Percentiles rank a stretch among this genome's conserved stretches.
These are phyloP conservation scores for Ephestia elutella DNA, from an alignment of 1,140 invertebrate species.

Conservation along the genomic window DNA sequence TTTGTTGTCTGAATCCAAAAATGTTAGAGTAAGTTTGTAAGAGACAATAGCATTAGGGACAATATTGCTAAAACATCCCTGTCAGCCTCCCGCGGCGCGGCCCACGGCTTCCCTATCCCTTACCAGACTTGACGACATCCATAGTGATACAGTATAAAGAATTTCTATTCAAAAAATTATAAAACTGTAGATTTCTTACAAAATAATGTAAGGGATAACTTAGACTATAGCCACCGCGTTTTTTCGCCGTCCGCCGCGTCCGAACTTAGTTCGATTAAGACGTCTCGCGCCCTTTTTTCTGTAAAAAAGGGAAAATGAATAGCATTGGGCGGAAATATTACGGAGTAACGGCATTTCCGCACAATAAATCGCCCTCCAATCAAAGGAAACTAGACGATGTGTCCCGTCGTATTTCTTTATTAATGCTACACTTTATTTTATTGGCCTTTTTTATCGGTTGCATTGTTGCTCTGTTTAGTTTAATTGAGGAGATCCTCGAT, in stretches of 20 bases:
- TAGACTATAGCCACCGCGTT: slow-evolving; percentile 11
- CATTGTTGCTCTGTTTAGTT: slow-evolving; percentile 47
- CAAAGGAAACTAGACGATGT: slow-evolving; percentile 57
- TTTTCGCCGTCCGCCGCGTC: slow-evolving; percentile 10
- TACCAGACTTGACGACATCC: neutral
- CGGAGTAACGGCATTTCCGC: slow-evolving; percentile 70
- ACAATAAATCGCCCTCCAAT: slow-evolving; percentile 71
- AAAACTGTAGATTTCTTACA: neutral
- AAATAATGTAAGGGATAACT: neutral
- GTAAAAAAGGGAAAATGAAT: slow-evolving; percentile 71
- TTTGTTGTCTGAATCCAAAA: no score
- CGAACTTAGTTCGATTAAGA: slow-evolving; percentile 59
- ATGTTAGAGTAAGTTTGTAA: neutral
- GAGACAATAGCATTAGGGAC: slow-evolving; percentile 14
- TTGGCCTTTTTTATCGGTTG: slow-evolving; percentile 64
- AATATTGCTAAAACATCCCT: slow-evolving; percentile 21
- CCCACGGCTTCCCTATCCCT: neutral
- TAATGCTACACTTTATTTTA: slow-evolving; percentile 71
- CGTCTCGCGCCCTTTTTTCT: slow-evolving; percentile 70
- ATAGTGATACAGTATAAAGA: neutral
- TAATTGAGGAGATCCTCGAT: slow-evolving; percentile 22
- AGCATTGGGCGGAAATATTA: slow-evolving; percentile 68
- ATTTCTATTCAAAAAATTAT: neutral
- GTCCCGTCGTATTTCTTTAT: slow-evolving; percentile 58
- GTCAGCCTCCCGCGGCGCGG: slow-evolving; percentile 17